A percentile compares a stretch with the other conserved stretches of the same genome.
phyloP scores from a whole-genome alignment of 92 coral and sea anemone genomes.

The Heteractis magnifica region DNA sequence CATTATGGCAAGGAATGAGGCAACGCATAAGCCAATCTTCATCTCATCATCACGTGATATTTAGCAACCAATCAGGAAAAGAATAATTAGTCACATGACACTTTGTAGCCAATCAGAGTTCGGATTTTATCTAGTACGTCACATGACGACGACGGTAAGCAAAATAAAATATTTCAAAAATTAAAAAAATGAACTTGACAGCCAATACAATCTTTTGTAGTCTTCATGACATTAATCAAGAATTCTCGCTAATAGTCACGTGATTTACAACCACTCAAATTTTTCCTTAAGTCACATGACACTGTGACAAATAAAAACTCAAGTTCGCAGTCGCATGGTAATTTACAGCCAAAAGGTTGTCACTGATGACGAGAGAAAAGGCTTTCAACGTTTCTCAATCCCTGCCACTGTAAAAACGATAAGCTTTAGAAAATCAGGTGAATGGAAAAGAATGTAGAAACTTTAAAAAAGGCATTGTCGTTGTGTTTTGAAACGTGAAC shows the following conservation, averaged over 20 bases:
- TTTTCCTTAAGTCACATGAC: not conserved
- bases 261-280: not conserved
- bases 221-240: not conserved
- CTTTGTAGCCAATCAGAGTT: not conserved
- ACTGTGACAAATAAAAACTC: not conserved
- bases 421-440: slow-evolving; percentile 17
- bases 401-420: not conserved
- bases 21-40: not conserved
- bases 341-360: no score
- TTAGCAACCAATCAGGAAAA: not conserved
- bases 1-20: not conserved
- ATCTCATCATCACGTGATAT: not conserved
- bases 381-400: not conserved
- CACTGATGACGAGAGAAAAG: not conserved
- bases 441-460: not conserved
- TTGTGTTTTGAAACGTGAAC: slow-evolving; percentile 1
- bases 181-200: not conserved
- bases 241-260: not conserved
- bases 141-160: not conserved
- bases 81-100: not conserved
- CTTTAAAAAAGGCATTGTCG: not conserved
- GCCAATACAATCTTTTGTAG: not conserved
- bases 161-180: not conserved
- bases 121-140: not conserved
- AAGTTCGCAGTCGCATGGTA: not conserved